phyloP scores from a whole-genome alignment of 2,113 vertebrate species.

The Cryptomyrus ogoouensis region DNA sequence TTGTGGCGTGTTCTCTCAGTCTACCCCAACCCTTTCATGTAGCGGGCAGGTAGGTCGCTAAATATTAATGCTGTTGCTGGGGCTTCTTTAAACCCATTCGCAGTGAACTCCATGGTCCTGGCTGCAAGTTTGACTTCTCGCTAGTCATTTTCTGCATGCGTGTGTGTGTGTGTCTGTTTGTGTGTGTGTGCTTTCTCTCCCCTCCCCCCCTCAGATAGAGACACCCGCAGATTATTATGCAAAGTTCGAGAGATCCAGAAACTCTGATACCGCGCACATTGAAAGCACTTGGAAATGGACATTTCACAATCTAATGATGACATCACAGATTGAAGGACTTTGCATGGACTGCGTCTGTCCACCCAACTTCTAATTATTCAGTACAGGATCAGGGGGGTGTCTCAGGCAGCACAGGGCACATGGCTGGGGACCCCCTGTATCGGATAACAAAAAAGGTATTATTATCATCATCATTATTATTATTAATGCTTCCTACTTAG shows the following conservation, averaged over 20 bases:
- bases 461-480: neutral
- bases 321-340: neutral
- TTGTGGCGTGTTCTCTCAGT: conserved; percentile 54
- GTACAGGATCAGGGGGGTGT: neutral
- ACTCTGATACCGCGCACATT: neutral
- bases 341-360: neutral
- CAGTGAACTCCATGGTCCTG: conserved; percentile 40
- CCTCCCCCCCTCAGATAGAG: no score
- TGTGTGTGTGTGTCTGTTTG: neutral
- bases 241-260: neutral
- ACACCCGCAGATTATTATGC: neutral
- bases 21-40: conserved; percentile 52
- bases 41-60: conserved; percentile 47
- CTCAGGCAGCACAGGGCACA: neutral
- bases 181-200: neutral
- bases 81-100: conserved; percentile 47
- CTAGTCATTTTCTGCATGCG: neutral
- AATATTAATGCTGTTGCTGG: conserved; percentile 58
- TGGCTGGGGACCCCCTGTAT: neutral
- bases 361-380: neutral
- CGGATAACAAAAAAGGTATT: neutral
- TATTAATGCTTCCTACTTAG: neutral
- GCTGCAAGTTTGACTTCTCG: neutral
- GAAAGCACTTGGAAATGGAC: neutral
- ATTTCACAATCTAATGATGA: neutral